Conservation (phyloP, 1,140 invertebrate genomes). For the Ceratitis capitata region DNA sequence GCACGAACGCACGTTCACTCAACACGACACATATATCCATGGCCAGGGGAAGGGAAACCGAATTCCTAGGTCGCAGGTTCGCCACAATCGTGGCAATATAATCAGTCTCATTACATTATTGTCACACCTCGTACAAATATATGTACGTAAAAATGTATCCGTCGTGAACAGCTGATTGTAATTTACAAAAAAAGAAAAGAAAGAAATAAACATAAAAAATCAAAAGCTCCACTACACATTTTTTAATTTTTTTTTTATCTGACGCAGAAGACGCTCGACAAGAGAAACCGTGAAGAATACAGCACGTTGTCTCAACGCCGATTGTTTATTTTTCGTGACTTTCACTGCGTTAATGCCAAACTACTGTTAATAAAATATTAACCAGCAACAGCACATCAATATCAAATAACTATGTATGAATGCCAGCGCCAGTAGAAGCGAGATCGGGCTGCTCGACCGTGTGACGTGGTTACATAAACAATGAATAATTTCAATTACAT, state of each 20-base stretch:
- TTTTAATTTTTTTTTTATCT: neutral
- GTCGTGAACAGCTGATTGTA: neutral
- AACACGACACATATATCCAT: no score
- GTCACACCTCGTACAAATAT: no score
- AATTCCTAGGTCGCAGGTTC: no score
- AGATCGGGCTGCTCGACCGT: neutral
- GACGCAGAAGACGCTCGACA: neutral
- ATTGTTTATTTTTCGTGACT: conserved; percentile 26
- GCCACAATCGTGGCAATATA: no score
- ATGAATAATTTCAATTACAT: neutral
- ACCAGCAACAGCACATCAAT: neutral
- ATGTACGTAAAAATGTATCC: neutral
- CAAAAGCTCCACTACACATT: neutral
- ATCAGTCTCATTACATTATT: no score
- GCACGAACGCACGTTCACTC: no score
- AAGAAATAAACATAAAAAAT: neutral
- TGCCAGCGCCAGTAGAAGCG: neutral
- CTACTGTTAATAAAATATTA: neutral
- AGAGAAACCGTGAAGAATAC: neutral
- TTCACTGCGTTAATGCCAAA: neutral
- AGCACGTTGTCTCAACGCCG: neutral
- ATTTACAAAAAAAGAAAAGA: neutral
- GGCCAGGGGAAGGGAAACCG: no score
- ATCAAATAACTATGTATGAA: neutral
- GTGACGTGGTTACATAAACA: conserved; percentile 36